A percentile compares a stretch with the other conserved stretches of the same genome.
Conservation (phyloP, 23 tunicate species). For the Halocynthia roretzi region DNA sequence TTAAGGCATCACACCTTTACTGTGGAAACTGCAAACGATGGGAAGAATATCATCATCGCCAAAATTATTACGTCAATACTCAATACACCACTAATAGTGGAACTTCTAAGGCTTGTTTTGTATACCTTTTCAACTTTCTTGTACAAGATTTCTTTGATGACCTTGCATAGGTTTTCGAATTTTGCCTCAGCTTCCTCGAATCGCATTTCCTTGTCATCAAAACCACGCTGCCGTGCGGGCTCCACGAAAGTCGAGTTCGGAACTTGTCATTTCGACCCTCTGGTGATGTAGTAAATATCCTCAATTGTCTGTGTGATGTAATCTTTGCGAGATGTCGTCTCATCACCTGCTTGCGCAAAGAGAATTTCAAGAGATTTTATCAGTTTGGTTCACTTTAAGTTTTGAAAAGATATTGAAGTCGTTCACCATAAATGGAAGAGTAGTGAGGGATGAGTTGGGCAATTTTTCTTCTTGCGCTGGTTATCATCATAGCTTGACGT, state of each 20-base stretch:
- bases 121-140: conserved; percentile 93
- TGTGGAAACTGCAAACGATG: conserved; percentile 89
- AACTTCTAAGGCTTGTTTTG: background rate
- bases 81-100: too few relatives aligned
- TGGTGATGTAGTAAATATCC: conserved; percentile 96
- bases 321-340: conserved; percentile 71
- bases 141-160: conserved; percentile 84
- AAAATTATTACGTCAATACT: too few relatives aligned
- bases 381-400: background rate
- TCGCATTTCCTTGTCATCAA: conserved; percentile 92
- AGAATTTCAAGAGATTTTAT: background rate
- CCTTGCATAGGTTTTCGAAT: conserved; percentile 90
- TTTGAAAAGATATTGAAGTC: background rate
- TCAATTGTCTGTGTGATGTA: conserved; percentile 89
- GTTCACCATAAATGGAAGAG: conserved; percentile 76
- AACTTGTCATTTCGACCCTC: conserved; percentile 88
- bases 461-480: conserved; percentile 81
- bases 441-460: conserved; percentile 74
- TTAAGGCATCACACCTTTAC: conserved; percentile 7
- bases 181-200: conserved; percentile 98
- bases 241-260: conserved; percentile 92
- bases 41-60: conserved; percentile 42
- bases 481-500: conserved; percentile 97
- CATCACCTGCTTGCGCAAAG: conserved; percentile 52
- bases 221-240: conserved; percentile 86